These are phyloP conservation scores for Kradibia gibbosae DNA, from an alignment of 1,140 invertebrate species.

Conservation along the genomic window DNA sequence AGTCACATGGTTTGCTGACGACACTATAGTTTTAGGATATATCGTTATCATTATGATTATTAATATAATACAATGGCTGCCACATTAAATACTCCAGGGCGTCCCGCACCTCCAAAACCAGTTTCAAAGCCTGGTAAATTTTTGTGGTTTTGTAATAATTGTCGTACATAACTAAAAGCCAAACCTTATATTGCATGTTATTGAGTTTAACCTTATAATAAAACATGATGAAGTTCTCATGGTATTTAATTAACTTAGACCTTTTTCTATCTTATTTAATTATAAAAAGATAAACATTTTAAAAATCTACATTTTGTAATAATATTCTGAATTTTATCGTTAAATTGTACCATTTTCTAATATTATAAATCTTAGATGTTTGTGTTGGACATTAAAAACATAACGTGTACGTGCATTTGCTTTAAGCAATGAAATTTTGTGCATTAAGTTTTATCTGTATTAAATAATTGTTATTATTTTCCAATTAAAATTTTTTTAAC, in stretches of 20 bases:
- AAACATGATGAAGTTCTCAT: constrained; percentile 25
- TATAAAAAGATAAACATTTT: constrained; percentile 5
- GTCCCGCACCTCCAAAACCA: constrained; percentile 61
- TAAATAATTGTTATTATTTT: constrained; percentile 2
- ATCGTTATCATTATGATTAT: constrained; percentile 51
- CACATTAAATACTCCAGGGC: constrained; percentile 54
- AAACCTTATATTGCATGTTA: constrained; percentile 17
- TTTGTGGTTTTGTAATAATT: constrained; percentile 32
- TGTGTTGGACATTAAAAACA: background rate
- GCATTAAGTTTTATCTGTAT: constrained; percentile 13
- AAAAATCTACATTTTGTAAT: too few species aligned
- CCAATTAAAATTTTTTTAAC: constrained; percentile 3
- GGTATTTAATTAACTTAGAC: constrained; percentile 15
- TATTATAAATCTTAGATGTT: background rate
- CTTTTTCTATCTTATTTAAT: constrained; percentile 28
- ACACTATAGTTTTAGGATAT: constrained; percentile 27
- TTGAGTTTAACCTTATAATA: constrained; percentile 34
- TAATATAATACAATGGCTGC: constrained; percentile 53
- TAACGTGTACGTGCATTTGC: background rate
- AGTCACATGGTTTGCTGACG: background rate
- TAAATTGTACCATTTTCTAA: background rate
- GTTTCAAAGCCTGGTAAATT: constrained; percentile 64
- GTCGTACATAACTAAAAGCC: background rate
- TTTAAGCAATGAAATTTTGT: background rate
- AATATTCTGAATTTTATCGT: background rate